Percentiles rank a stretch among this genome's conserved stretches.
Evolutionary conservation across 2,888 invertebrate species (phyloP).

Genomic region (Phasia obesa): DNA sequence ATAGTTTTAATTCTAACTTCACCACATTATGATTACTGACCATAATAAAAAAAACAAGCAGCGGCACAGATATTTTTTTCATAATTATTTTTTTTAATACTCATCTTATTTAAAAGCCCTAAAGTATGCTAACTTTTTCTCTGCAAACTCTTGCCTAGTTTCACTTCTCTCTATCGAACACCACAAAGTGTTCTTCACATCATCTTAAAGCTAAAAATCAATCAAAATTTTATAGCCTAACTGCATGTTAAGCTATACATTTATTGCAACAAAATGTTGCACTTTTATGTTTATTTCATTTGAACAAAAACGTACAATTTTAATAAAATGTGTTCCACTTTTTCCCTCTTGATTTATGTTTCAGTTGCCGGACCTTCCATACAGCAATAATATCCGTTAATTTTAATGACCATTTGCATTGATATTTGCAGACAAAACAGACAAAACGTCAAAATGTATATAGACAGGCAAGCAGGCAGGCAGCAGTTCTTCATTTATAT

Average conservation of each 20-base stretch:
- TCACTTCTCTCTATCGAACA: not conserved
- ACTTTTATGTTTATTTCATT: not conserved
- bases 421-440: slow-evolving; percentile 23
- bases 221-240: not conserved
- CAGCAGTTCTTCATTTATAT: slow-evolving; percentile 19
- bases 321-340: slow-evolving; percentile 10
- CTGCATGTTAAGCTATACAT: too few relatives aligned
- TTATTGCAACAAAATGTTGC: slow-evolving; percentile 5
- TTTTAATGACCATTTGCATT: slow-evolving; percentile 50
- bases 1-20: too few relatives aligned
- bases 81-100: too few relatives aligned
- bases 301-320: not conserved
- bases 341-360: slow-evolving; percentile 43
- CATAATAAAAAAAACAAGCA: too few relatives aligned
- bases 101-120: too few relatives aligned
- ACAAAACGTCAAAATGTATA: slow-evolving; percentile 9
- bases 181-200: not conserved
- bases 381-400: slow-evolving; percentile 59
- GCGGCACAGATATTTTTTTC: too few relatives aligned
- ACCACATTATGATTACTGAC: too few relatives aligned
- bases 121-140: too few relatives aligned
- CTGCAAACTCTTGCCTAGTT: too few relatives aligned
- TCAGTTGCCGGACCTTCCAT: slow-evolving; percentile 28
- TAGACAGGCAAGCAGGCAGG: not conserved
- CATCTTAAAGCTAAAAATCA: not conserved